Base-by-base conservation (phyloP, 2,797 vertebrate species). In the Pampus argenteus region DNA sequence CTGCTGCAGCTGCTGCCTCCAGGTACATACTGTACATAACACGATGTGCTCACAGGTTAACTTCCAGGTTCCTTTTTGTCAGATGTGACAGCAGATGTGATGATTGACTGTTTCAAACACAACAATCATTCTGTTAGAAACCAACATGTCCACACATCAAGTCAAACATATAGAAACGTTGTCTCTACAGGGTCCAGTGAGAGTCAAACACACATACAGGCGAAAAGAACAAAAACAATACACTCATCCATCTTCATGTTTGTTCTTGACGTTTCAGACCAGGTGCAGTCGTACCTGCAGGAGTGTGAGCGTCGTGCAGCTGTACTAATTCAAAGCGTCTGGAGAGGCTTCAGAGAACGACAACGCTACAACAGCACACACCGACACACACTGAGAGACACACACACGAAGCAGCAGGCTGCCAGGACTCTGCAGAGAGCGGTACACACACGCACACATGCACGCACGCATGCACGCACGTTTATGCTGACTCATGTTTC, bases 271-370 rank as follows among this genome's bases (percentile, higher is more conserved):
- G 28, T 29, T 29, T 15, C 61, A 99, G 97, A 94, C 81, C 96
- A 96, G 89, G 86, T 98, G 87, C 90, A 95, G 85, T 91, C 92
- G 22, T 95, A 95, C 89, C 89, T 97, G 83, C 92, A 87, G 51
- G 95, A 97, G 89, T 90, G 95, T 28, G 94, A 97, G 84, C 92
- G 89, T 1, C 93, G 89, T 71, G 95, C 98, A 0, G 97, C 97
- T 20, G 45, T 97, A 72, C 78, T 93, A 78, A 97, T 99, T 85
- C 98, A 99, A 94, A 97, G 93, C 77, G 89, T 91, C 31, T 99
- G 97, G 97, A 89, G 95, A 93, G 97, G 97, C 22, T 93, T 95
- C 90, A 92, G 86, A 81, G 93, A 93, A 71, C 92, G 96, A 82
- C 95, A 66, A 26, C 85, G 47, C 57, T 95, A 95, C 88, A 61